Evolutionary conservation across 2,888 invertebrate genomes (phyloP).

Genomic region (Hermaeophaga mercurialis): DNA sequence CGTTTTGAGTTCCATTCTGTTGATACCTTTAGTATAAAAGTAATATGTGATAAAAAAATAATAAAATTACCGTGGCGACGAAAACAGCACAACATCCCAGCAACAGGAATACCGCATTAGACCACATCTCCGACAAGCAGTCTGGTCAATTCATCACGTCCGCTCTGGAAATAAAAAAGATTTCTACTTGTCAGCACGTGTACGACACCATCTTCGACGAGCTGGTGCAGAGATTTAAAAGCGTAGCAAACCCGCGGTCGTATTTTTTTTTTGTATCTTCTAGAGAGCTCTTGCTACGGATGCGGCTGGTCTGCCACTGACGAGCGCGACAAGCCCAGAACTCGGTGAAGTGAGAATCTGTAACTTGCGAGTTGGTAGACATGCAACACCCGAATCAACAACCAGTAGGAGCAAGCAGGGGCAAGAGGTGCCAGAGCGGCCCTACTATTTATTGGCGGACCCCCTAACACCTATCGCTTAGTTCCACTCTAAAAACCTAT

Average conservation of each 20-base stretch:
- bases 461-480: too few species aligned
- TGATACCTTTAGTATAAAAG: too few species aligned
- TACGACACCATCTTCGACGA: constrained; percentile 15
- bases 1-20: too few species aligned
- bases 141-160: constrained; percentile 7
- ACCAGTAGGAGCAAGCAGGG: too few species aligned
- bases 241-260: too few species aligned
- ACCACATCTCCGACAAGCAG: constrained; percentile 24
- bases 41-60: background rate
- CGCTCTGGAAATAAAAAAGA: background rate
- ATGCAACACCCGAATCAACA: background rate
- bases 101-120: constrained; percentile 23
- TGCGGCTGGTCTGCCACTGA: constrained; percentile 6
- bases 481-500: too few species aligned
- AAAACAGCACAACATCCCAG: constrained; percentile 22
- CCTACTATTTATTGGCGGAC: too few species aligned
- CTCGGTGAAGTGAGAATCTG: constrained; percentile 1
- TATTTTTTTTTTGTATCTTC: background rate
- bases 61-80: constrained; percentile 25
- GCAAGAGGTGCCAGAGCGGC: too few species aligned
- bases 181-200: constrained; percentile 1
- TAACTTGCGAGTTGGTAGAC: background rate
- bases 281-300: too few species aligned
- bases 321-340: background rate
- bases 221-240: background rate